Base-by-base conservation (phyloP, 1,140 invertebrate genomes). In the Drosophila neocordata region DNA sequence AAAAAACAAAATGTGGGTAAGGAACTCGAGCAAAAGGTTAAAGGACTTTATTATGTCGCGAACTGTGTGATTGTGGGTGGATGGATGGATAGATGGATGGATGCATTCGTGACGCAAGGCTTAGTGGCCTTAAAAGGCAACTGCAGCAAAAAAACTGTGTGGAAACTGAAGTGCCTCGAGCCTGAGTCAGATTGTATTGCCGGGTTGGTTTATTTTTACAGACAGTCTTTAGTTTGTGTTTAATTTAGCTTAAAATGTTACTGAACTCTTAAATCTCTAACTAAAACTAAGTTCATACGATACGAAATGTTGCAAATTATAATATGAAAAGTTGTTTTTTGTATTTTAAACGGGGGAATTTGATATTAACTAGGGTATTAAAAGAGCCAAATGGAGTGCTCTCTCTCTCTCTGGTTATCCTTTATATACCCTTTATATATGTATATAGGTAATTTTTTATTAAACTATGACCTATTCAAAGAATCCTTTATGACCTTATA, bases 1-100 rank as follows among this genome's bases (percentile, higher is more conserved):
- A 65, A 63, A 60, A 20, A 24, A 15, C 13, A 18, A 9, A 53
- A n/a, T n/a, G n/a, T n/a, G n/a, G n/a, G n/a, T n/a, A n/a, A 41
- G 63, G 59, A 73, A 60, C 60, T 78, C 76, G 73, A 78, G 76
- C 73, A 78, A 78, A 72, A 78, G 76, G 76, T 78, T 78, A 78
- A 78, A 78, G 76, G 76, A 78, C 76, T 78, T 76, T 76, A 76
- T 68, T 64, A 61, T 72, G 64, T 51, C 64, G 73, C 73, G 69
- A 55, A 38, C 27, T 18, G 37, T 37, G 41, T 20, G 38, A 27
- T 35, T 44, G 31, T 55, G 65, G 37, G 37, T 12, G 34, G n/a
- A 12, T 15, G 55, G 22, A 6, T 35, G 44, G 35, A 24, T 35
- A 38, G 27, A 4, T 11, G 13, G n/a, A 13, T 13, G n/a, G 11